These are phyloP conservation scores for Ditylenchus weischeri DNA, from an alignment of 2,888 invertebrate species.

Conservation along the genomic window DNA sequence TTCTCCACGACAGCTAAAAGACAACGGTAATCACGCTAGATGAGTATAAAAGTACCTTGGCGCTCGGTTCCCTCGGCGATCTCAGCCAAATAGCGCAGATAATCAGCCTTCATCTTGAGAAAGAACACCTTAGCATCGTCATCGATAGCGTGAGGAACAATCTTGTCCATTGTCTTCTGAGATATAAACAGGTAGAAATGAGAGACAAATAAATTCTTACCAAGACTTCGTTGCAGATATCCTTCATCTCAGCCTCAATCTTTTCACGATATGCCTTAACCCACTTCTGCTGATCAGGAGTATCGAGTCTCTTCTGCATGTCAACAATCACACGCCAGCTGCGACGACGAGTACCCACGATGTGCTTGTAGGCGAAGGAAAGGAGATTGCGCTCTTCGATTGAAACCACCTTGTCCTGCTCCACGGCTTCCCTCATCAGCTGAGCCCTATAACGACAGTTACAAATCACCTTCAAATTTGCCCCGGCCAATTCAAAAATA, in stretches of 20 bases:
- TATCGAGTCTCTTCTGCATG: conserved; percentile 62
- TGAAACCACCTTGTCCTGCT: conserved; percentile 55
- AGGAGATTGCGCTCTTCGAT: conserved; percentile 59
- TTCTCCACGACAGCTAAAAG: conserved; percentile 80
- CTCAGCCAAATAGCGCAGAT: conserved; percentile 99
- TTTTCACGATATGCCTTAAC: conserved; percentile 99
- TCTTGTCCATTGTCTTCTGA: no score
- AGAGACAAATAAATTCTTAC: conserved; percentile 28
- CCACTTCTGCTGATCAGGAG: conserved; percentile 88
- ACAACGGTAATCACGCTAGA: no score
- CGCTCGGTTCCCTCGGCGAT: conserved; percentile 96
- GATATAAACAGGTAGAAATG: no score
- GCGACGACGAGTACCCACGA: conserved; percentile 58
- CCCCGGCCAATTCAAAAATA: no score
- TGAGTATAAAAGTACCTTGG: conserved; percentile 69
- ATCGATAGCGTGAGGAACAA: conserved; percentile 72
- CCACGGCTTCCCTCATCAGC: conserved; percentile 58
- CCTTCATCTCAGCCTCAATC: conserved; percentile 96
- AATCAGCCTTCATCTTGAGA: conserved; percentile 99
- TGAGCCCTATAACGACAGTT: conserved; percentile 42
- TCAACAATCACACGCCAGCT: conserved; percentile 58
- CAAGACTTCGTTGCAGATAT: conserved; percentile 97
- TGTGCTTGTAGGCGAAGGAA: conserved; percentile 59
- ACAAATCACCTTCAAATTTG: no score
- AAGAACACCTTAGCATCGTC: conserved; percentile 99